Evolutionary conservation across 2,888 invertebrate species (phyloP), one percentile per base, ranked within the genome.

Genomic region (Digitonthophagus gazella): DNA sequence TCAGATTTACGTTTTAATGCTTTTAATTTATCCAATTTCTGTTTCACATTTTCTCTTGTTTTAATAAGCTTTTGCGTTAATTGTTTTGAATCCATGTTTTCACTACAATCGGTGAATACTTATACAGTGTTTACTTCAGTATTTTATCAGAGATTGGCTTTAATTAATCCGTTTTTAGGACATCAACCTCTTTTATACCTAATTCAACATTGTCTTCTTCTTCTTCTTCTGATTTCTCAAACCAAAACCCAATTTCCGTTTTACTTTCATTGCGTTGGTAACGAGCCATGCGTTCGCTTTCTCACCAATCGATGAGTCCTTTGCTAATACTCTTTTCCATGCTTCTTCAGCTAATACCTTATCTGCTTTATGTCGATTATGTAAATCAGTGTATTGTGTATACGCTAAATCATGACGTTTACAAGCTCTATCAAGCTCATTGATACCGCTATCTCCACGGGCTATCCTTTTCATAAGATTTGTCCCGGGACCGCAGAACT

Each of bases 401-500:
- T 58, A 58, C 3, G 58, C 58, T 18, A 58, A 58, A 58, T 58
- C 58, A 15, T 58, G 58, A 8, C 18, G 15, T 58, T 58, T 58
- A 58, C 58, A 58, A 2, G 67, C 67, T 18, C 8, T 55, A 19
- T 67, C 67, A 15, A 67, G 44, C 5, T 8, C 15, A 67, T 67
- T 67, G 5, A 67, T 64, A 15, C 64, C 64, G 0, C 16, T 5
- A 20, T 67, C 57, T 2, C 64, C 64, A 6, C 64, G 64, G 2
- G 56, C 16, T 8, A 67, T 14, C 1, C 64, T 16, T 16, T 67
- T 20, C 19, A 22, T 1, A 15, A 67, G 64, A 8, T 67, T 67
- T 56, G 57, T 67, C 6, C 67, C 67, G 18, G 67, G 64, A 0
- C 67, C 67, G 15, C 64, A 67, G 44, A 58, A 67, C 18, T 67